Conservation (phyloP, 2,888 invertebrate species). For the Acanthosepion pharaonis region DNA sequence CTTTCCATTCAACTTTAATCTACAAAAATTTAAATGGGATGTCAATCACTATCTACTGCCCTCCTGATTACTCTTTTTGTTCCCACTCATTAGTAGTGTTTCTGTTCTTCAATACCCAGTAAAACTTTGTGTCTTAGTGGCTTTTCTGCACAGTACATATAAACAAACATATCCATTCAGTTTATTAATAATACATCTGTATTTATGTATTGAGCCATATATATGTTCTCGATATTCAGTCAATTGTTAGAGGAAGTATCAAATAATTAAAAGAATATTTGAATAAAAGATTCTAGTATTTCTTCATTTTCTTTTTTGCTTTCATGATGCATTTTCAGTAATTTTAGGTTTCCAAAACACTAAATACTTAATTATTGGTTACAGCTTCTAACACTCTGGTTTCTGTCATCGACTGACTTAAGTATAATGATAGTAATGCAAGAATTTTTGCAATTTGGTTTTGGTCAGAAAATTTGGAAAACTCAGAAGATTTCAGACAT, state of each 20-base stretch:
- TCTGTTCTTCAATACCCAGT: no score
- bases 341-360: background rate
- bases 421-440: background rate
- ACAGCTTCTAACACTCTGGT: background rate
- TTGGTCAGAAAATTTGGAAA: background rate
- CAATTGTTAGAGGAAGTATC: background rate
- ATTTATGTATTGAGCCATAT: no score
- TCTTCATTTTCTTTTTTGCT: background rate
- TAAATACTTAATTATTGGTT: background rate
- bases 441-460: constrained; percentile 11
- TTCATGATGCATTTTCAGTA: background rate
- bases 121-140: no score
- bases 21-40: no score
- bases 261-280: background rate
- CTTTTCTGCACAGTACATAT: no score
- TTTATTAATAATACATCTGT: no score
- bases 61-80: no score
- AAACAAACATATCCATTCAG: no score
- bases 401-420: background rate
- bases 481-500: background rate
- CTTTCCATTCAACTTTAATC: no score
- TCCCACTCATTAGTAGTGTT: no score
- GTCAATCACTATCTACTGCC: no score
- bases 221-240: background rate
- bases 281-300: background rate